Conservation (phyloP, 2,888 invertebrate genomes). For the Minunthozetes semirufus region DNA sequence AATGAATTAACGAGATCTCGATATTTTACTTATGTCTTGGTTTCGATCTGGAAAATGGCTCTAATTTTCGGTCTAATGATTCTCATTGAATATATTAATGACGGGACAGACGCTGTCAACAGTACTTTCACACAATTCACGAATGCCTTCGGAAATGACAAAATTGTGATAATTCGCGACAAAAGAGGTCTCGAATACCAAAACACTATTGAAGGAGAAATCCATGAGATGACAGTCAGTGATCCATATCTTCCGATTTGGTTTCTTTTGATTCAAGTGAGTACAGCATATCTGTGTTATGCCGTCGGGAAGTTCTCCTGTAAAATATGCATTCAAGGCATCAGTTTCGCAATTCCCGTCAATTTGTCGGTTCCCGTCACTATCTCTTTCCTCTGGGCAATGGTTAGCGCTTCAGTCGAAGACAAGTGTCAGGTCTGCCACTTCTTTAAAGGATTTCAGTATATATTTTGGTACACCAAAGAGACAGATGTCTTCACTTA, state of each 20-base stretch:
- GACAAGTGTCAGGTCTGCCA: conserved; percentile 30
- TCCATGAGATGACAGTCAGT: conserved; percentile 18
- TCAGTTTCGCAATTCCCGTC: conserved; percentile 51
- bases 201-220: conserved; percentile 8
- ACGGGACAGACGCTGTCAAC: not conserved
- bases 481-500: conserved; percentile 46
- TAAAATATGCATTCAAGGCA: conserved; percentile 51
- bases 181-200: conserved; percentile 3
- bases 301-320: conserved; percentile 54
- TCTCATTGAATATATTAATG: conserved; percentile 1
- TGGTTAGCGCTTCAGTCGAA: not conserved
- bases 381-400: conserved; percentile 38
- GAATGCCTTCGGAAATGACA: not conserved
- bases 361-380: conserved; percentile 48
- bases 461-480: conserved; percentile 30
- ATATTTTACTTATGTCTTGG: conserved; percentile 23
- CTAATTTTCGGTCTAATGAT: conserved; percentile 30
- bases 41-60: conserved; percentile 26
- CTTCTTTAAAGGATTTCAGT: conserved; percentile 28
- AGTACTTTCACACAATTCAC: conserved; percentile 1
- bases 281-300: conserved; percentile 49
- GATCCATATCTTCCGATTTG: conserved; percentile 17
- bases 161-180: conserved; percentile 10
- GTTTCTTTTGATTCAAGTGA: conserved; percentile 16
- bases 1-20: conserved; percentile 29